A percentile compares a stretch with the other conserved stretches of the same genome.
Evolutionary conservation across 2,113 vertebrate genomes (phyloP).

Genomic region (Pristiophorus japonicus): DNA sequence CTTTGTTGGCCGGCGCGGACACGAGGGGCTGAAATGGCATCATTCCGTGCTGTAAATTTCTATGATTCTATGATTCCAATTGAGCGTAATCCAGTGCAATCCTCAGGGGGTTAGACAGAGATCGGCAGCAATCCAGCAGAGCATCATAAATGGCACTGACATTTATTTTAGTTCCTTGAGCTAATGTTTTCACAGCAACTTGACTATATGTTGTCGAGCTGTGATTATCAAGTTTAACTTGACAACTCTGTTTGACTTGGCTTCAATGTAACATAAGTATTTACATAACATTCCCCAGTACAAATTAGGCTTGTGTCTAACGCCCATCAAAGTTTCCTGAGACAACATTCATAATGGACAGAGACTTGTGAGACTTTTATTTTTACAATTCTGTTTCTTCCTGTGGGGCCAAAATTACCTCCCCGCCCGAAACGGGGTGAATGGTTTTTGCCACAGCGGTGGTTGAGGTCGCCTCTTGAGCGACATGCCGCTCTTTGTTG

Average conservation of each 20-base stretch:
- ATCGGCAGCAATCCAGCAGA: background rate
- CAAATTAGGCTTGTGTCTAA: background rate
- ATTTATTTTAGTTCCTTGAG: background rate
- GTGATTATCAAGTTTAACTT: background rate
- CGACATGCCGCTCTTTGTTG: too few species aligned
- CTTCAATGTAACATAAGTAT: background rate
- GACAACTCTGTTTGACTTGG: background rate
- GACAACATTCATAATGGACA: background rate
- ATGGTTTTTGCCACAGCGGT: too few species aligned
- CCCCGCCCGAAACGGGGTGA: too few species aligned
- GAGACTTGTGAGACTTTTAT: background rate
- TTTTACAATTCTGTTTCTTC: background rate
- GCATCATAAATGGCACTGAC: background rate
- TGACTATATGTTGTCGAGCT: background rate
- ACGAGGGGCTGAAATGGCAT: too few species aligned
- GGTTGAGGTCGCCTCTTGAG: too few species aligned
- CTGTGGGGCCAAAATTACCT: too few species aligned
- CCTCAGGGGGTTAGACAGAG: background rate
- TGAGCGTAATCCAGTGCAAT: too few species aligned
- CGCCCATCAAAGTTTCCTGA: background rate
- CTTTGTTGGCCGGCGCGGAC: too few species aligned
- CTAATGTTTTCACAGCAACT: background rate
- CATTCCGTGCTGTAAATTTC: too few species aligned
- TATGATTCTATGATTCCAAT: too few species aligned
- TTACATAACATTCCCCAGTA: background rate